A percentile compares a stretch with the other conserved stretches of the same genome.
These are phyloP conservation scores for Eurytoma adleriae DNA, from an alignment of 2,888 invertebrate genomes.

Conservation along the genomic window DNA sequence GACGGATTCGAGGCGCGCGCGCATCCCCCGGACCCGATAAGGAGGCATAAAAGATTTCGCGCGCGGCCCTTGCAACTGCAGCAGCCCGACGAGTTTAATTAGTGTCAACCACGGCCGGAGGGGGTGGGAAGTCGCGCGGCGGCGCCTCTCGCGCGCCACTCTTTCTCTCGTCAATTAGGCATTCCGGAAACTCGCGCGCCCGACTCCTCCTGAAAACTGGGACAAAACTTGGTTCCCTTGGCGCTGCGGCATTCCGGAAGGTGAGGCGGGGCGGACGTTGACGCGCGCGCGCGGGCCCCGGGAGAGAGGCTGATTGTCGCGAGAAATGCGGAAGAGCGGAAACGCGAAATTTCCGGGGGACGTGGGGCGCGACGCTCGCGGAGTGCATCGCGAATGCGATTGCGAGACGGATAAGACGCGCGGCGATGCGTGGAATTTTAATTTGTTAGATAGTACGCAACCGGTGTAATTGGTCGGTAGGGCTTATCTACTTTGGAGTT, in stretches of 20 bases:
- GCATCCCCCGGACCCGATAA: slow-evolving; percentile 1
- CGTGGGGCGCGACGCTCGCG: not conserved
- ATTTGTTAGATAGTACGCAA: not conserved
- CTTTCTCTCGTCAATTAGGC: slow-evolving; percentile 46
- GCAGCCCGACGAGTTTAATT: slow-evolving; percentile 26
- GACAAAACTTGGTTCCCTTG: slow-evolving; percentile 45
- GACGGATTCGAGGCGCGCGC: not conserved
- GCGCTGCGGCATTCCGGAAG: slow-evolving; percentile 27
- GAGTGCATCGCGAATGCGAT: slow-evolving; percentile 6
- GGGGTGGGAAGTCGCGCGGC: slow-evolving; percentile 8
- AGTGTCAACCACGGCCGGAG: slow-evolving; percentile 22
- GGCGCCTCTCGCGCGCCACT: slow-evolving; percentile 11
- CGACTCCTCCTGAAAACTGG: slow-evolving; percentile 41
- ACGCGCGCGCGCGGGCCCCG: slow-evolving; percentile 10
- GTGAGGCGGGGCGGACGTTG: slow-evolving; percentile 23
- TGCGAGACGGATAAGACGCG: not conserved
- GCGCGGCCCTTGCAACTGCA: no score
- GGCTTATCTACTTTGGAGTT: no score
- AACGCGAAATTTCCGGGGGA: slow-evolving; percentile 3
- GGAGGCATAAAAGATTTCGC: slow-evolving; percentile 44
- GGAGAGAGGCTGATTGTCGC: not conserved
- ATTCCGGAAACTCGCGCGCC: slow-evolving; percentile 38
- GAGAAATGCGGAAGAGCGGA: not conserved
- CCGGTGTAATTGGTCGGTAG: no score
- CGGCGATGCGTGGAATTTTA: not conserved